phyloP scores from a whole-genome alignment of 2,888 invertebrate genomes.

The Hemaris fuciformis region DNA sequence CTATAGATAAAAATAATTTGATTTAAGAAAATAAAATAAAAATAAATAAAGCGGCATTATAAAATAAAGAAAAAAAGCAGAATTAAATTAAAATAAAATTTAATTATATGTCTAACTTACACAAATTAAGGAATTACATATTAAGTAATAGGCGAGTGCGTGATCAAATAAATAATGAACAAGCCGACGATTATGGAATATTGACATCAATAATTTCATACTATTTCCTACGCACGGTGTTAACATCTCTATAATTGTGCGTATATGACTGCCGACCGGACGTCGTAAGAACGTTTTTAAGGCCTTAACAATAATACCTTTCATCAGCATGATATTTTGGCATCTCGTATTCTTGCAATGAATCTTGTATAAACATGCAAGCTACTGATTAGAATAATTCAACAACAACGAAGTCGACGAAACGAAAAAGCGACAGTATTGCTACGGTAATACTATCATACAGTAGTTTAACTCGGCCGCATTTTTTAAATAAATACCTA shows the following conservation, averaged over 20 bases:
- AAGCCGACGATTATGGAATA: not conserved
- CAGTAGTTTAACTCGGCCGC: too few species aligned
- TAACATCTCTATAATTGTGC: not conserved
- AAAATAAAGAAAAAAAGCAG: not conserved
- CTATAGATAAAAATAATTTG: too few species aligned
- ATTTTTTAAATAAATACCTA: too few species aligned
- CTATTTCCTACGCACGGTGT: not conserved
- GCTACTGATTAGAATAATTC: too few species aligned
- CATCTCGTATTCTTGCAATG: too few species aligned
- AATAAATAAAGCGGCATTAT: not conserved
- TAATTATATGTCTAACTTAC: not conserved
- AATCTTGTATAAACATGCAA: too few species aligned
- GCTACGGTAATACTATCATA: too few species aligned
- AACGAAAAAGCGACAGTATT: too few species aligned
- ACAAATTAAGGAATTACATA: constrained; percentile 5
- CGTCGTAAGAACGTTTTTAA: not conserved
- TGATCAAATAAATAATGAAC: constrained; percentile 2
- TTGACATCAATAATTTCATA: not conserved
- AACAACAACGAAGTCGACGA: too few species aligned
- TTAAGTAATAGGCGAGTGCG: not conserved
- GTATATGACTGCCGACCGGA: not conserved
- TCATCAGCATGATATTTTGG: not conserved
- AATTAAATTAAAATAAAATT: not conserved
- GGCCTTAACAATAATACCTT: not conserved
- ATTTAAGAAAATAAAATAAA: not conserved